Evolutionary conservation across 1,140 invertebrate genomes (phyloP).

Genomic region (Drosophila santomea): DNA sequence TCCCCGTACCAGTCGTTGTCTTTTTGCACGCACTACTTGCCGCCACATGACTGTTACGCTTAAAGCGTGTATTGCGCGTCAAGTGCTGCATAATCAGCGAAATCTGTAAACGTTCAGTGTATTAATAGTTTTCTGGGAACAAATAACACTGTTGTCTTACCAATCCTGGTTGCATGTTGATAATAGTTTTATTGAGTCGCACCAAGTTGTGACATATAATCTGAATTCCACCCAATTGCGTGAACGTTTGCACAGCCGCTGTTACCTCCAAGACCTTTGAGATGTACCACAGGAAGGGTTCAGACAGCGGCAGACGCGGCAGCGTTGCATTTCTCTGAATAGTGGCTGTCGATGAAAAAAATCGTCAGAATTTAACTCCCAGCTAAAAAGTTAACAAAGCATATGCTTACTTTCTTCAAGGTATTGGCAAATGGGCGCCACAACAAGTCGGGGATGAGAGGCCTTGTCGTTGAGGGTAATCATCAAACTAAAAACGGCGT

Average conservation of each 20-base stretch:
- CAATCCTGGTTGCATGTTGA: slow-evolving; percentile 85
- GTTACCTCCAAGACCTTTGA: slow-evolving; percentile 89
- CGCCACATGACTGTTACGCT: slow-evolving; percentile 58
- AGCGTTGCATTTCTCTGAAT: slow-evolving; percentile 69
- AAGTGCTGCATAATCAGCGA: slow-evolving; percentile 89
- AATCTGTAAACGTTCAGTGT: slow-evolving; percentile 62
- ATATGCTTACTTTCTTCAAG: slow-evolving; percentile 87
- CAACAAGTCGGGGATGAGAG: slow-evolving; percentile 89
- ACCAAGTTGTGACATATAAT: slow-evolving; percentile 88
- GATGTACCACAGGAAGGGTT: slow-evolving; percentile 91
- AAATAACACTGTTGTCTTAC: slow-evolving; percentile 33
- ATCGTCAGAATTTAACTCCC: not conserved
- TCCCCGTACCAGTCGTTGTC: slow-evolving; percentile 41
- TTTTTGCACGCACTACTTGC: slow-evolving; percentile 60
- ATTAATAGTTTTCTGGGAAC: too few species aligned
- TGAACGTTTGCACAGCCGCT: slow-evolving; percentile 88
- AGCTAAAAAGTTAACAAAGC: not conserved
- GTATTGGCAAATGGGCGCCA: slow-evolving; percentile 91
- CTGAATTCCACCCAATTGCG: slow-evolving; percentile 87
- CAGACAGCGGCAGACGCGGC: slow-evolving; percentile 88
- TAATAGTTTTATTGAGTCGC: slow-evolving; percentile 85
- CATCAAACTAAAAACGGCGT: slow-evolving; percentile 93
- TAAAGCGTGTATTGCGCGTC: slow-evolving; percentile 85
- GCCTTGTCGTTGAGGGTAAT: slow-evolving; percentile 89
- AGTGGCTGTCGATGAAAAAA: slow-evolving; percentile 66